A percentile compares a stretch with the other conserved stretches of the same genome.
phyloP scores from a whole-genome alignment of 2,888 invertebrate species.

The Deilephila porcellus region DNA sequence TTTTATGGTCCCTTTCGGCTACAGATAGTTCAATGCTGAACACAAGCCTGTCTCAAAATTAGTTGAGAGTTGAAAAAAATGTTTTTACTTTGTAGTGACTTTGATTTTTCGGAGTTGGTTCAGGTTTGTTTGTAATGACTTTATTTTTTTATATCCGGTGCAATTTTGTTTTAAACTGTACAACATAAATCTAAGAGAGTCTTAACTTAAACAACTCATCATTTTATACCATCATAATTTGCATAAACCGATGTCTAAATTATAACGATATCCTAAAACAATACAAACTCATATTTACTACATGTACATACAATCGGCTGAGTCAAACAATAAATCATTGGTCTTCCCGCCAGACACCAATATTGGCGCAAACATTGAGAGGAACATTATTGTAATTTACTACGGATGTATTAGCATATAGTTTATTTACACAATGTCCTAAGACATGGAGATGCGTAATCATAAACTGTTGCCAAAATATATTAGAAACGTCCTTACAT shows the following conservation, averaged over 20 bases:
- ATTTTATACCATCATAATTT: neutral
- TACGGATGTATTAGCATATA: neutral
- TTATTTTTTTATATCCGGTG: too few species aligned
- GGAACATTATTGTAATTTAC: neutral
- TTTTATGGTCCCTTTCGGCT: too few species aligned
- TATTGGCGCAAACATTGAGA: neutral
- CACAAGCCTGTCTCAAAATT: neutral
- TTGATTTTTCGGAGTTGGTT: too few species aligned
- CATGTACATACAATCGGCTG: neutral
- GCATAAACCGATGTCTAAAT: neutral
- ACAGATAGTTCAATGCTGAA: too few species aligned
- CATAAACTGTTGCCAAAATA: slow-evolving; percentile 9
- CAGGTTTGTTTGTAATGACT: too few species aligned
- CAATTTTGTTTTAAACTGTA: neutral
- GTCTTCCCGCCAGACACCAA: neutral
- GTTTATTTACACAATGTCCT: neutral
- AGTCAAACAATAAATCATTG: neutral
- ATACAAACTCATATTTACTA: neutral
- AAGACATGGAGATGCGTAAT: neutral
- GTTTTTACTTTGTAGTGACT: too few species aligned
- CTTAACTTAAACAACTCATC: neutral
- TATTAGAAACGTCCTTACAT: neutral
- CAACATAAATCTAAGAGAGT: neutral
- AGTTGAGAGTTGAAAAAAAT: neutral
- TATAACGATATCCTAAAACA: neutral